Percentiles rank a stretch among this genome's conserved stretches.
These are phyloP conservation scores for Aphelenchoides bicaudatus DNA, from an alignment of 2,888 invertebrate genomes.

Conservation along the genomic window DNA sequence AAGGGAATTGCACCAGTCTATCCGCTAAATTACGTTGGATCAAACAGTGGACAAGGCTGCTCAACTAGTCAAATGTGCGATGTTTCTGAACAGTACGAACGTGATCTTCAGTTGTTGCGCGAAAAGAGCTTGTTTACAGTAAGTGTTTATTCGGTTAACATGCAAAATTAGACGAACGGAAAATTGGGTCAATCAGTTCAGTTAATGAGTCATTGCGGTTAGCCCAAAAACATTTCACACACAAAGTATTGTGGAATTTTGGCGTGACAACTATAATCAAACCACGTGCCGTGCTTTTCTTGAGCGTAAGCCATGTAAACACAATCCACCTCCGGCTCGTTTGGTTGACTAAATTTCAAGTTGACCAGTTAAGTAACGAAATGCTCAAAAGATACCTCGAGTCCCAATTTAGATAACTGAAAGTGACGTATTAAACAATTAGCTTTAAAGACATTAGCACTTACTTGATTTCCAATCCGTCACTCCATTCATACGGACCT, in stretches of 20 bases:
- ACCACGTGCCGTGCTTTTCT: slow-evolving; percentile 56
- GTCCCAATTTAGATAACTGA: too few species aligned
- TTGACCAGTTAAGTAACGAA: too few species aligned
- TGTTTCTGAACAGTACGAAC: slow-evolving; percentile 43
- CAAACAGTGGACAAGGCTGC: slow-evolving; percentile 13
- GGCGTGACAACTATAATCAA: slow-evolving; percentile 53
- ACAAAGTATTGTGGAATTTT: slow-evolving; percentile 55
- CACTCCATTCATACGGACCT: slow-evolving; percentile 54
- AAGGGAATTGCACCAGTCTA: slow-evolving; percentile 30
- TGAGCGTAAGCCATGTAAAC: slow-evolving; percentile 58
- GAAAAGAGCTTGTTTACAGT: slow-evolving; percentile 44
- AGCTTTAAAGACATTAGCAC: too few species aligned
- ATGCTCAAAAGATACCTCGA: too few species aligned
- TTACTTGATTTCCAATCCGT: slow-evolving; percentile 40
- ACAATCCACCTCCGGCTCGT: slow-evolving; percentile 54
- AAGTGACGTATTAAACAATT: too few species aligned
- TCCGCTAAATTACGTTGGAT: neutral
- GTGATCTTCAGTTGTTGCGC: slow-evolving; percentile 49
- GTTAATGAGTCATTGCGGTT: too few species aligned
- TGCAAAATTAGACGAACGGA: neutral
- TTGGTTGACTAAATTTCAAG: slow-evolving; percentile 54
- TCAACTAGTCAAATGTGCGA: slow-evolving; percentile 6
- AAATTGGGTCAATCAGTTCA: neutral
- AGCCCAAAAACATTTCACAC: slow-evolving; percentile 38
- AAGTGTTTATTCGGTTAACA: slow-evolving; percentile 12